These are phyloP conservation scores for Halichoerus grypus DNA, from an alignment of 2,113 vertebrate genomes.

Conservation along the genomic window DNA sequence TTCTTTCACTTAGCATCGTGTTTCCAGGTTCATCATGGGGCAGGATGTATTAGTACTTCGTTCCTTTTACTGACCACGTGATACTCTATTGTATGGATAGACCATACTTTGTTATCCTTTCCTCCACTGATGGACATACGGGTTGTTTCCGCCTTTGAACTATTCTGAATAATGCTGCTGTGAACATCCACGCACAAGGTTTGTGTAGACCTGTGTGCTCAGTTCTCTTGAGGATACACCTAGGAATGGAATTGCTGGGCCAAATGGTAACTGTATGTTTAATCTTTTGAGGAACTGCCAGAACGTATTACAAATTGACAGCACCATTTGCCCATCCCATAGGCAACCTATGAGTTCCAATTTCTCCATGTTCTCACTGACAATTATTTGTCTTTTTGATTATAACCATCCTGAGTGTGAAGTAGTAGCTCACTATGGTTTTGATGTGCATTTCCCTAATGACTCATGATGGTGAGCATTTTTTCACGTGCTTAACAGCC, in stretches of 20 bases:
- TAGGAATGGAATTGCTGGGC: background rate
- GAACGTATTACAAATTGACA: background rate
- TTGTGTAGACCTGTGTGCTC: background rate
- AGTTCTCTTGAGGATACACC: background rate
- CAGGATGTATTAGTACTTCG: background rate
- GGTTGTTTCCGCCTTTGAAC: background rate
- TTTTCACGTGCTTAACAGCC: background rate
- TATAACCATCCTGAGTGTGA: background rate
- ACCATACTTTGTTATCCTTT: background rate
- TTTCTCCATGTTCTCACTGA: background rate
- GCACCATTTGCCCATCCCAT: background rate
- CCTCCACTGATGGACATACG: background rate
- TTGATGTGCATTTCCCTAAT: conserved; percentile 29
- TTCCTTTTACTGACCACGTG: background rate
- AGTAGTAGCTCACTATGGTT: background rate
- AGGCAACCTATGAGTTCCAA: background rate
- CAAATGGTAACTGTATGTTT: background rate
- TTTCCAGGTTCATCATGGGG: background rate
- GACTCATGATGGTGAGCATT: background rate
- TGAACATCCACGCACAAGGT: background rate
- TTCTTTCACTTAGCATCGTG: background rate
- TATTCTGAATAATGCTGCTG: background rate
- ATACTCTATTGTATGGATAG: background rate
- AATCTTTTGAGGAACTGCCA: background rate
- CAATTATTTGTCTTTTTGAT: background rate